Base-by-base conservation (phyloP, 2,888 invertebrate genomes). In the Phalera bucephala region DNA sequence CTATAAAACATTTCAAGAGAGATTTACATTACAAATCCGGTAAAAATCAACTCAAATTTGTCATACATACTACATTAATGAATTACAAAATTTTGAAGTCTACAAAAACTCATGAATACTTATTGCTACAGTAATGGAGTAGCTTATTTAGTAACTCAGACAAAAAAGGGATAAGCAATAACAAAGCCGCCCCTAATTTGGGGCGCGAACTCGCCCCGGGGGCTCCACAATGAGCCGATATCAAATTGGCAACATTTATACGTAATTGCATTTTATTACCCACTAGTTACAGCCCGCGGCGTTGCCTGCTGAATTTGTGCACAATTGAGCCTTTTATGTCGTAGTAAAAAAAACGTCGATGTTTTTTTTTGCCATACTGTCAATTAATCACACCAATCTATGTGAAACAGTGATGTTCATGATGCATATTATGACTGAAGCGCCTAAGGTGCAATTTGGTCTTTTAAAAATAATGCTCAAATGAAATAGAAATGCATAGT, bases 181-280 rank as follows among this genome's bases (percentile, higher is more conserved):
- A 19, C 4, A 30, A 33, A 44, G 29, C 41, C 30, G 35, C 12
- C 45, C 47, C 36, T 43, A 53, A 54, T 57, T 60, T 56, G 60
- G 70, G 63, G 63, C 61, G 65, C 52, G 55, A 61, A 54, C 52
- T 52, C 37, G 34, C 64, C 69, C 64, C 36, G 36, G 63, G 70
- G 75, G 58, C 40, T 34, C 48, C 52, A 68, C 68, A 77, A 73
- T 67, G 67, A 66, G 63, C 63, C 57, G 45, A 67, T 72, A 74
- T 73, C 63, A 78, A 81, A 80, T 79, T 78, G 78, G 76, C 79
- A 74, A 72, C 69, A 74, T 72, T 71, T 64, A 59, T 52, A 46
- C 64, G 72, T 82, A 83, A 80, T 80, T 79, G 58, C 57, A 56
- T 60, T 58, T 59, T 56, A 60, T 58, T 60, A 60, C 43, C 38